Conservation (phyloP, 2,888 invertebrate species). For the Colletes collaris region DNA sequence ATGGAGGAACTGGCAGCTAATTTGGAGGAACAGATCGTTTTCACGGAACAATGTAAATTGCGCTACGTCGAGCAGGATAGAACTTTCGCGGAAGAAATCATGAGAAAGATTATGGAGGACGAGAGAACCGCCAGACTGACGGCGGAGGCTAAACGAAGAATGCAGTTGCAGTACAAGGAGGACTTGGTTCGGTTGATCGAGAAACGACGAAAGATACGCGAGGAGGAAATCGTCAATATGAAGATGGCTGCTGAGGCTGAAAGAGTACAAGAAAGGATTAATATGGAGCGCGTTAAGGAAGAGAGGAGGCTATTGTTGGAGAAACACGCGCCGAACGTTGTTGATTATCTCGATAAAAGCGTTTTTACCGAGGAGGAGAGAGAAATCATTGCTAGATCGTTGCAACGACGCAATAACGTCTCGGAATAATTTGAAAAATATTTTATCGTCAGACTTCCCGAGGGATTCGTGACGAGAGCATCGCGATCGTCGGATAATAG, state of each 20-base stretch:
- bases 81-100: slow-evolving; percentile 71
- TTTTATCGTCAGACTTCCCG: neutral
- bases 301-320: slow-evolving; percentile 70
- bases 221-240: slow-evolving; percentile 60
- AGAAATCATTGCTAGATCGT: slow-evolving; percentile 44
- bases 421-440: neutral
- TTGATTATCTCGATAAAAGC: slow-evolving; percentile 61
- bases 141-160: slow-evolving; percentile 68
- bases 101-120: slow-evolving; percentile 72
- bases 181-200: slow-evolving; percentile 73
- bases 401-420: neutral
- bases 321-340: slow-evolving; percentile 71
- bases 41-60: slow-evolving; percentile 66
- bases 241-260: slow-evolving; percentile 57
- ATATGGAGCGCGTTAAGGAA: slow-evolving; percentile 48
- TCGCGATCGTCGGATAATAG: neutral
- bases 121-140: slow-evolving; percentile 70
- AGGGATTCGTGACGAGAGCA: no score
- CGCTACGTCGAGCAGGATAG: slow-evolving; percentile 69
- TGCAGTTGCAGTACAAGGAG: slow-evolving; percentile 66
- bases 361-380: slow-evolving; percentile 68
- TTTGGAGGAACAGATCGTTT: slow-evolving; percentile 72
- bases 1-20: slow-evolving; percentile 59
- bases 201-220: slow-evolving; percentile 69
- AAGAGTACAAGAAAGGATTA: slow-evolving; percentile 43